Conservation (phyloP, 23 tunicate species). For the Styela plicata region DNA sequence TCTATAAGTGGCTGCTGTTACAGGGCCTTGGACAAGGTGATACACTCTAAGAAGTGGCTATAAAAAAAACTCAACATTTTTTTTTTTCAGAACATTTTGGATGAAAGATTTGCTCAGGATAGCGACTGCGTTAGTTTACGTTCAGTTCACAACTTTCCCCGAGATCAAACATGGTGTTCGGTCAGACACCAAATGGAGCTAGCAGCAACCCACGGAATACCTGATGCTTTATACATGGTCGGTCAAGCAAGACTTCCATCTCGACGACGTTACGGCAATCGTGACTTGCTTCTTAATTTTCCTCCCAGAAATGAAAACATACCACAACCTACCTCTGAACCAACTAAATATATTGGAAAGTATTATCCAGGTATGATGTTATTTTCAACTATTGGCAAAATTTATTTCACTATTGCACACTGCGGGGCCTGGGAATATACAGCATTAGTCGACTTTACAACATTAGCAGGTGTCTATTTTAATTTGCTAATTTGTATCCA, state of each 20-base stretch:
- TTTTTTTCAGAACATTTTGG: slow-evolving; percentile 51
- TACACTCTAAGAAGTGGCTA: too few species aligned
- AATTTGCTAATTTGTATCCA: too few species aligned
- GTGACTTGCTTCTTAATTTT: slow-evolving; percentile 20
- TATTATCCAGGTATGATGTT: slow-evolving; percentile 59
- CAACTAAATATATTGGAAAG: slow-evolving; percentile 53
- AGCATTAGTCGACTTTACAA: too few species aligned
- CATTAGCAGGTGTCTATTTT: too few species aligned
- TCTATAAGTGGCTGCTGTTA: too few species aligned
- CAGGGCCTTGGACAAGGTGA: too few species aligned
- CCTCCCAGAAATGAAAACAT: background rate
- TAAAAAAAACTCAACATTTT: too few species aligned
- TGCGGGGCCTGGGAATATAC: too few species aligned
- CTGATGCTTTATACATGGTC: slow-evolving; percentile 91
- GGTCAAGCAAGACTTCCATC: slow-evolving; percentile 28
- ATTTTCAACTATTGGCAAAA: background rate
- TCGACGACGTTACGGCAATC: slow-evolving; percentile 9
- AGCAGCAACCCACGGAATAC: slow-evolving; percentile 22
- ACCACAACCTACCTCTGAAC: slow-evolving; percentile 3
- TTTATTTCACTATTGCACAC: background rate
- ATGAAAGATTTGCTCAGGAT: slow-evolving; percentile 55
- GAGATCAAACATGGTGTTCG: slow-evolving; percentile 12
- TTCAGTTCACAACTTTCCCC: slow-evolving; percentile 28
- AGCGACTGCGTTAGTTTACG: slow-evolving; percentile 31
- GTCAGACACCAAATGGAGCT: slow-evolving; percentile 5